Evolutionary conservation across 2,797 vertebrate genomes (phyloP), one percentile per base, ranked within the genome.

Genomic region (Anas capensis): DNA sequence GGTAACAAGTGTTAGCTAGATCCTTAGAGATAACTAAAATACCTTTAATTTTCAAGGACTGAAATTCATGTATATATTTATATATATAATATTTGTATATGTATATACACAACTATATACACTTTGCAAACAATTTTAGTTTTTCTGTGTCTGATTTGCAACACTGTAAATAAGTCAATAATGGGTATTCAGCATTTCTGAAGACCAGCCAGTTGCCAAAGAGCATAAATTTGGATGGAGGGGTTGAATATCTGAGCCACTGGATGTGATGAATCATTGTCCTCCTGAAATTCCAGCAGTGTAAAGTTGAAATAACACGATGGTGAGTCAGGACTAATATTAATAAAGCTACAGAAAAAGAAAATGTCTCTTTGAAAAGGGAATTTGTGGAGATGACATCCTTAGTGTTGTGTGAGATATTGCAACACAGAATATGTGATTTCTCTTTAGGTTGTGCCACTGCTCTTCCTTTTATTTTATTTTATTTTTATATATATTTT

Each of bases 371-470:
- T 62, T 54, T 82, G 34, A 84, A 86, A 82, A 58, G 17, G 89
- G 20, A 83, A 36, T 82, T 92, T 84, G 31, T 86, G 60, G 19
- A 82, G 26, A 82, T 72, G 83, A 70, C 0, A 0, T 70, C 49
- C 46, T 88, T 78, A 70, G 69, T 15, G 14, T 73, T 70, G 24
- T 38, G 7, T 85, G 64, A 82, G 44, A 61, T 29, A 56, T 12
- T 57, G 38, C 48, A 60, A 49, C 48, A 49, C 2, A 33, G 61
- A 92, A 69, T 54, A 38, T 29, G 34, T 71, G 64, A 62, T 82
- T 93, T 91, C 61, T 95, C 57, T 92, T 84, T 58, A 87, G 83
- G 40, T 60, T 84, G n/a, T 86, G 17, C 34, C 56, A 57, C 51
- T 76, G 62, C 49, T 42, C 54, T 90, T 87, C 65, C 48, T 80